Evolutionary conservation across 2,797 vertebrate genomes (phyloP).

Genomic region (Staurois parvus): DNA sequence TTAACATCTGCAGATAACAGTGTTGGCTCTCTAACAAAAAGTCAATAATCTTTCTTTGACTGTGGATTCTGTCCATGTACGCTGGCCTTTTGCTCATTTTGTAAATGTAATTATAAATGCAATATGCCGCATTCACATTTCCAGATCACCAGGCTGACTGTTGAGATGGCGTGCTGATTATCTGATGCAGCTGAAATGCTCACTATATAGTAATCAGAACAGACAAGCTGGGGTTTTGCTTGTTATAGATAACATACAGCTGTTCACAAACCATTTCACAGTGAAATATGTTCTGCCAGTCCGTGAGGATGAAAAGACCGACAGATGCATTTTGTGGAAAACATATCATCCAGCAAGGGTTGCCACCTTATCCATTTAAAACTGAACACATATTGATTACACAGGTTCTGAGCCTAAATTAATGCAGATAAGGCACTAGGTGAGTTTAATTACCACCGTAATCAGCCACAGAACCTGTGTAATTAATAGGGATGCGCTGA

Average conservation of each 20-base stretch:
- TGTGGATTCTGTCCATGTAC: not conserved
- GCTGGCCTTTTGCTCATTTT: constrained; percentile 13
- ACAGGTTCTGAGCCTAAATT: too few species aligned
- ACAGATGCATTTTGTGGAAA: not conserved
- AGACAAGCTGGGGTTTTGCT: not conserved
- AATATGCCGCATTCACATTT: constrained; percentile 1
- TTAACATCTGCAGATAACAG: not conserved
- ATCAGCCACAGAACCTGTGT: too few species aligned
- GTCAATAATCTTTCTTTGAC: not conserved
- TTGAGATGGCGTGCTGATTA: not conserved
- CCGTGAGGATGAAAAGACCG: not conserved
- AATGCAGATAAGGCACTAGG: too few species aligned
- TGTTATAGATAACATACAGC: constrained; percentile 4
- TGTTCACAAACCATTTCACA: not conserved
- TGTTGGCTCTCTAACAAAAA: not conserved
- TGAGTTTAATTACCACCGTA: too few species aligned
- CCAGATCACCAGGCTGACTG: not conserved
- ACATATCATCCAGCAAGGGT: too few species aligned
- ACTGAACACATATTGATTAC: too few species aligned
- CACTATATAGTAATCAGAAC: not conserved
- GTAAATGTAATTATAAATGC: constrained; percentile 26
- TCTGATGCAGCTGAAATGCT: not conserved
- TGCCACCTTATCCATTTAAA: too few species aligned
- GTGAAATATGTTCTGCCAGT: not conserved
- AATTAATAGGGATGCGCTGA: too few species aligned